phyloP scores from a whole-genome alignment of 2,888 invertebrate species.

The Pediacus dermestoides region DNA sequence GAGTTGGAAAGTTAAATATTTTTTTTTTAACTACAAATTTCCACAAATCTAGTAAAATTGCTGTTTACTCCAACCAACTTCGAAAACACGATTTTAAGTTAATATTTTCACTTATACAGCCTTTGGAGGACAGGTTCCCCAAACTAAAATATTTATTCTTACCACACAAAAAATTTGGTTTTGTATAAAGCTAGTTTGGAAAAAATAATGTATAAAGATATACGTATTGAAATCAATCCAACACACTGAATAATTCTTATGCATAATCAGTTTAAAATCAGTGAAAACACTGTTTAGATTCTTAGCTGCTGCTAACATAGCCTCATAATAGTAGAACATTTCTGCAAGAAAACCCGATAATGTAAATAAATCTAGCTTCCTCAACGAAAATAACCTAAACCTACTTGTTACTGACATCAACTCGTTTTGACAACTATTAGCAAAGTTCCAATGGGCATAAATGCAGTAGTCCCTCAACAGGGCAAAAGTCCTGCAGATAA shows the following conservation, averaged over 20 bases:
- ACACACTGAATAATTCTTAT: constrained; percentile 60
- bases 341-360: constrained; percentile 41
- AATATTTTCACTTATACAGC: no score
- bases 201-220: constrained; percentile 54
- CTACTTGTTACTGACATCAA: constrained; percentile 35
- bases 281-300: constrained; percentile 57
- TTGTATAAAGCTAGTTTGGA: constrained; percentile 40
- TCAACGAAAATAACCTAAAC: constrained; percentile 13
- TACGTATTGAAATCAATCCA: constrained; percentile 68
- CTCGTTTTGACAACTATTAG: constrained; percentile 43
- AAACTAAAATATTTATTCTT: no score
- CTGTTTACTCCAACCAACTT: constrained; percentile 29
- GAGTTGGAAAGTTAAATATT: no score
- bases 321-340: constrained; percentile 61
- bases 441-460: constrained; percentile 56
- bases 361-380: constrained; percentile 8
- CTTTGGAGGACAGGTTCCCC: no score
- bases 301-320: constrained; percentile 59
- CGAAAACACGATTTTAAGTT: no score
- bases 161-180: constrained; percentile 34
- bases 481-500: constrained; percentile 61
- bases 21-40: constrained; percentile 1
- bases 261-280: constrained; percentile 58
- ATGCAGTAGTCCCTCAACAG: constrained; percentile 63
- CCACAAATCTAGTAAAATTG: constrained; percentile 5